These are phyloP conservation scores for Chondrosia reniformis DNA, from an alignment of 37 sponge, comb jelly and placozoan genomes.

Conservation along the genomic window DNA sequence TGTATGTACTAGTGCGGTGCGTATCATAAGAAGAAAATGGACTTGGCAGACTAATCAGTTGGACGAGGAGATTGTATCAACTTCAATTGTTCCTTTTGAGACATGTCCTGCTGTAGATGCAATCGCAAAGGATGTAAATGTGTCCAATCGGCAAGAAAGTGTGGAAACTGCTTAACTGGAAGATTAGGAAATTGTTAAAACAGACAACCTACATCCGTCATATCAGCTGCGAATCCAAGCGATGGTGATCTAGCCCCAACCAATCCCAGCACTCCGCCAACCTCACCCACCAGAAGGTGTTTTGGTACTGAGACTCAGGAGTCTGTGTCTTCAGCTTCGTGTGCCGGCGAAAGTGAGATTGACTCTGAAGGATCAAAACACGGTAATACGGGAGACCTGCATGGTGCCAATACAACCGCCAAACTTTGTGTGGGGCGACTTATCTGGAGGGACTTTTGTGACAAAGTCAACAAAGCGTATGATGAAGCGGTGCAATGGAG, in stretches of 20 bases:
- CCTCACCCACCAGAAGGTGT: too few species aligned
- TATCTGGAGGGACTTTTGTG: not conserved
- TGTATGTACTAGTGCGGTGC: too few species aligned
- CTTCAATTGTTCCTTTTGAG: not conserved
- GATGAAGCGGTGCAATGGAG: not conserved
- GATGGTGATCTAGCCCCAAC: too few species aligned
- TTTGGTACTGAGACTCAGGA: too few species aligned
- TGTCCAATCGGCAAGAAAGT: too few species aligned
- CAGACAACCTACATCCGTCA: not conserved
- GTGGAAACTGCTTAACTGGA: too few species aligned
- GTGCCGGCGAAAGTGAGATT: too few species aligned
- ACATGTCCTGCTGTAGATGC: conserved; percentile 3
- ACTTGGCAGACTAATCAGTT: conserved; percentile 4
- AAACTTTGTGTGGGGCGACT: not conserved
- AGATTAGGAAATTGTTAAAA: not conserved
- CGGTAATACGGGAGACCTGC: not conserved
- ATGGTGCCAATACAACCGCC: conserved; percentile 1
- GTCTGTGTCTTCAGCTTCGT: too few species aligned
- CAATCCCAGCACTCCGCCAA: not conserved
- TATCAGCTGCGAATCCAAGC: not conserved
- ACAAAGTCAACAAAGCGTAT: too few species aligned
- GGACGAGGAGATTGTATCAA: not conserved
- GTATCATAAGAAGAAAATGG: not conserved
- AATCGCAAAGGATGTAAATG: too few species aligned
- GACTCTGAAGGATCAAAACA: too few species aligned